Conservation (phyloP, 1,140 invertebrate species). For the Drosophila nigromelanica region DNA sequence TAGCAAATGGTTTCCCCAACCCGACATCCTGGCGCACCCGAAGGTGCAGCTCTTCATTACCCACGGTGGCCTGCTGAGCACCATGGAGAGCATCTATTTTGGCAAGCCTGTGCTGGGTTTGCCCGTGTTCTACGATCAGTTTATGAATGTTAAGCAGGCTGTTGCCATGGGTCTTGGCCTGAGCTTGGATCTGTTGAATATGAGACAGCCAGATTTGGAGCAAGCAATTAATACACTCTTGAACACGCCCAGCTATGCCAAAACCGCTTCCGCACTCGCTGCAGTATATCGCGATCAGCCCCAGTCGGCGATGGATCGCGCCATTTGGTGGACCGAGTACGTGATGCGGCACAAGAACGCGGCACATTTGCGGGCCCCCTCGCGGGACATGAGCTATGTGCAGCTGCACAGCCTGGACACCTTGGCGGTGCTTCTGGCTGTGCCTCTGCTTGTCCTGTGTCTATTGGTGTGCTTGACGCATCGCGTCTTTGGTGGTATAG, state of each 20-base stretch:
- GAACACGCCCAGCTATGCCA: slow-evolving; percentile 70
- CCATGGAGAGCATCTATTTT: slow-evolving; percentile 89
- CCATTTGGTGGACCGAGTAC: slow-evolving; percentile 89
- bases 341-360: slow-evolving; percentile 85
- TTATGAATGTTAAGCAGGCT: slow-evolving; percentile 85
- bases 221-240: slow-evolving; percentile 75
- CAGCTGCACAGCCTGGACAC: slow-evolving; percentile 86
- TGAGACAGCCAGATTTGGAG: slow-evolving; percentile 75
- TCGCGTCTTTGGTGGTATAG: slow-evolving; percentile 5
- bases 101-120: slow-evolving; percentile 89
- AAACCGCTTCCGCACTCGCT: slow-evolving; percentile 85
- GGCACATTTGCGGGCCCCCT: slow-evolving; percentile 53
- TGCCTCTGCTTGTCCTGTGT: slow-evolving; percentile 14
- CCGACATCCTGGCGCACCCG: slow-evolving; percentile 88
- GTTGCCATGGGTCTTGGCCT: slow-evolving; percentile 84
- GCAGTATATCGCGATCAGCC: slow-evolving; percentile 86
- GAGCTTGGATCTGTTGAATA: slow-evolving; percentile 73
- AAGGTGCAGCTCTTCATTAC: slow-evolving; percentile 89
- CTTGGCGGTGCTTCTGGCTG: slow-evolving; percentile 36
- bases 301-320: slow-evolving; percentile 86
- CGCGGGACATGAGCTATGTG: slow-evolving; percentile 60
- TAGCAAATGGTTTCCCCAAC: slow-evolving; percentile 89
- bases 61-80: slow-evolving; percentile 89
- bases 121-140: slow-evolving; percentile 88
- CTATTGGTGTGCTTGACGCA: slow-evolving; percentile 17